Conservation (phyloP, 2,888 invertebrate genomes). For the Cremastinae sp. region DNA sequence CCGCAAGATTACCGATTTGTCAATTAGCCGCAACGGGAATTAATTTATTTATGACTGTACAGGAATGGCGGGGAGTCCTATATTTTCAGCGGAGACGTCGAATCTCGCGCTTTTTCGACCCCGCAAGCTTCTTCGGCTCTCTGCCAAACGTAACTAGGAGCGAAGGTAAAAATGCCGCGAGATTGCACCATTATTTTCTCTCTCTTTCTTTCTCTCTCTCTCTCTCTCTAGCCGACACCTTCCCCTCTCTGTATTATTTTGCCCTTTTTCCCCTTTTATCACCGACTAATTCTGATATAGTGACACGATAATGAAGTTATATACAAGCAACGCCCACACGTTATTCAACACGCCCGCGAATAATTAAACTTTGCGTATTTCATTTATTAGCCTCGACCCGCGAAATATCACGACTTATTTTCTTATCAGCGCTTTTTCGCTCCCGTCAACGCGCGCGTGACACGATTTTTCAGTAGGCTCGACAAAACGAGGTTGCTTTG, state of each 20-base stretch:
- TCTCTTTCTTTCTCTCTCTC: slow-evolving; percentile 5
- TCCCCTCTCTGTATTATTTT: slow-evolving; percentile 15
- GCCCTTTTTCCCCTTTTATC: slow-evolving; percentile 8
- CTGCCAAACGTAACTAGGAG: slow-evolving; percentile 13
- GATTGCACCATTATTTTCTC: slow-evolving; percentile 18
- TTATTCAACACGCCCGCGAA: slow-evolving; percentile 57
- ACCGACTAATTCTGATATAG: slow-evolving; percentile 55
- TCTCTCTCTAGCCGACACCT: slow-evolving; percentile 15
- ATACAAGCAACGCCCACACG: slow-evolving; percentile 26
- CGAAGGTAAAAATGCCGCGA: neutral
- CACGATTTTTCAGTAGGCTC: too few species aligned
- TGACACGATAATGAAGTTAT: slow-evolving; percentile 50
- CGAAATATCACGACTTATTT: too few species aligned
- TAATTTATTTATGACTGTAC: slow-evolving; percentile 74
- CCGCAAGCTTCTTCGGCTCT: slow-evolving; percentile 23
- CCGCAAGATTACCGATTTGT: slow-evolving; percentile 75
- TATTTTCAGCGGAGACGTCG: slow-evolving; percentile 57
- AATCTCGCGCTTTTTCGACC: slow-evolving; percentile 14
- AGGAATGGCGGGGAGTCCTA: slow-evolving; percentile 29
- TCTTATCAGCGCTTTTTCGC: too few species aligned
- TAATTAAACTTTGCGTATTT: slow-evolving; percentile 47
- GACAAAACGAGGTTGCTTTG: too few species aligned
- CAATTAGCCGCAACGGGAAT: slow-evolving; percentile 70
- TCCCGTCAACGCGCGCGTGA: too few species aligned
- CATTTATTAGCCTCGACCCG: slow-evolving; percentile 3